Percentiles rank a stretch among this genome's conserved stretches.
These are phyloP conservation scores for Papilio gigon DNA, from an alignment of 2,888 invertebrate genomes.

Conservation along the genomic window DNA sequence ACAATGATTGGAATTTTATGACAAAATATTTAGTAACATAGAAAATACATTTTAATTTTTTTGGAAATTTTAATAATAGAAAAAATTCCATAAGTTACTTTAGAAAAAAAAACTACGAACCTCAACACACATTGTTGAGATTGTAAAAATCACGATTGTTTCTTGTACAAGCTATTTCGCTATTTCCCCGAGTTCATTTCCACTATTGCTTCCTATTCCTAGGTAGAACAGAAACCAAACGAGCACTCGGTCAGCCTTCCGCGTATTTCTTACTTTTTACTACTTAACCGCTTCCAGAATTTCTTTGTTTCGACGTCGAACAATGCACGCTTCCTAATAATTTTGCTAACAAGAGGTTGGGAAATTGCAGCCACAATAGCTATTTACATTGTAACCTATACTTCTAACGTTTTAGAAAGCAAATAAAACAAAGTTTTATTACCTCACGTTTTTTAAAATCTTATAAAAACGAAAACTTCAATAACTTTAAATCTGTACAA, in stretches of 20 bases:
- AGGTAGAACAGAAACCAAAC: slow-evolving; percentile 47
- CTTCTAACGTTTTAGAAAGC: slow-evolving; percentile 54
- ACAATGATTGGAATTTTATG: background rate
- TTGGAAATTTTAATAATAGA: background rate
- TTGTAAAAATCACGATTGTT: slow-evolving; percentile 38
- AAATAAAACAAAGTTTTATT: slow-evolving; percentile 50
- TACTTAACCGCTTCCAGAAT: slow-evolving; percentile 52
- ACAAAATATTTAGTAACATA: background rate
- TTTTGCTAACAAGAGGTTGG: slow-evolving; percentile 68
- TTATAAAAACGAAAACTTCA: background rate
- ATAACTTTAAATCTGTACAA: slow-evolving; percentile 33
- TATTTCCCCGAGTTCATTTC: slow-evolving; percentile 46
- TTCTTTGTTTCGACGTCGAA: slow-evolving; percentile 71
- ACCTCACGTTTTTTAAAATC: background rate
- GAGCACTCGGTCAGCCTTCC: slow-evolving; percentile 56
- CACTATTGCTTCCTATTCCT: slow-evolving; percentile 52
- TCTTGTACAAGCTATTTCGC: slow-evolving; percentile 42
- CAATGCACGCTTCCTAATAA: slow-evolving; percentile 74
- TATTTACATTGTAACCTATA: slow-evolving; percentile 57
- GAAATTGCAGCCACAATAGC: slow-evolving; percentile 58
- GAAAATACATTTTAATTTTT: no score
- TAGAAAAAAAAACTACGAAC: background rate
- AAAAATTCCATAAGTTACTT: background rate
- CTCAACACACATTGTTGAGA: background rate
- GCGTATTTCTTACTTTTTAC: slow-evolving; percentile 68